phyloP scores from a whole-genome alignment of 2,113 vertebrate species.

The Euleptes europaea region DNA sequence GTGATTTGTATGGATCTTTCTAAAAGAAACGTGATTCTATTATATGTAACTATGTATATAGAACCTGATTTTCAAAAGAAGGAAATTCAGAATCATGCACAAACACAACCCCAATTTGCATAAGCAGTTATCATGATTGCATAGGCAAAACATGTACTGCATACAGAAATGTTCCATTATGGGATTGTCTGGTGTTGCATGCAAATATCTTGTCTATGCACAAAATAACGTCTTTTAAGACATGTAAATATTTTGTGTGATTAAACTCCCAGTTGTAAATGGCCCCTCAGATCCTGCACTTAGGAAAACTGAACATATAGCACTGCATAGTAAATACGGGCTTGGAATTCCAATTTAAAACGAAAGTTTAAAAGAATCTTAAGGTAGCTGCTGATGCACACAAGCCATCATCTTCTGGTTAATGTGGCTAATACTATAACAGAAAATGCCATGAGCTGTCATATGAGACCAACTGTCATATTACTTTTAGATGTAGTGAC shows the following conservation, averaged over 20 bases:
- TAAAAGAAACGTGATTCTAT: slow-evolving; percentile 11
- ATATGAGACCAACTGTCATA: background rate
- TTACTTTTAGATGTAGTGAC: background rate
- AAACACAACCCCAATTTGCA: background rate
- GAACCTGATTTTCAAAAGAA: slow-evolving; percentile 20
- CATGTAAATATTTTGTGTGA: background rate
- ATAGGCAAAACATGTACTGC: slow-evolving; percentile 8
- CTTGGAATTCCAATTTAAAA: background rate
- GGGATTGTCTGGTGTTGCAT: background rate
- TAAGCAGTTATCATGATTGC: background rate
- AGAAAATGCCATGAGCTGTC: background rate
- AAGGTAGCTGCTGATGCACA: background rate
- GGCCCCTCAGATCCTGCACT: background rate
- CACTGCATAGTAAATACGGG: background rate
- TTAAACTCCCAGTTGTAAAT: background rate
- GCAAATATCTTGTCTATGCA: slow-evolving; percentile 2
- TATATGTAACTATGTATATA: slow-evolving; percentile 11
- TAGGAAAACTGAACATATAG: slow-evolving; percentile 30
- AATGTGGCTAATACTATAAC: background rate
- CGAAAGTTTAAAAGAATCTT: background rate
- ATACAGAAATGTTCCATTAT: background rate
- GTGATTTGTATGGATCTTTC: slow-evolving; percentile 17
- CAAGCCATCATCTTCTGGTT: background rate
- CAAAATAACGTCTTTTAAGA: slow-evolving; percentile 3
- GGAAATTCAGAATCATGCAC: slow-evolving; percentile 9